These are phyloP conservation scores for Promerops cafer DNA, from an alignment of 2,113 vertebrate genomes.

Conservation along the genomic window DNA sequence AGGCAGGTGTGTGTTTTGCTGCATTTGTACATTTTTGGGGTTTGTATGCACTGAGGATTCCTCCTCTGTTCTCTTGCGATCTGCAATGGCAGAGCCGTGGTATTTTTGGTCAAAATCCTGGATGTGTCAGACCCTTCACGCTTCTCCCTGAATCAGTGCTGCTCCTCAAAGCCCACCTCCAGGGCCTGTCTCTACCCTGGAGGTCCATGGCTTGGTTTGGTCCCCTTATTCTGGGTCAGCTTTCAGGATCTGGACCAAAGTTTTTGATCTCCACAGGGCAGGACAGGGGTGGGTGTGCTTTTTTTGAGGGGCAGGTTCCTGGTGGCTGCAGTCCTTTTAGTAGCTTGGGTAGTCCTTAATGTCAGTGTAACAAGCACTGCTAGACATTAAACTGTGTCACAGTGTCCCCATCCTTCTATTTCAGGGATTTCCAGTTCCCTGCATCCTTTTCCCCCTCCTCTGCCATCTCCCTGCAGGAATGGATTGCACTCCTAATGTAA, in stretches of 20 bases:
- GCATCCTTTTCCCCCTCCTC: background rate
- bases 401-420: background rate
- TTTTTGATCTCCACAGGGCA: background rate
- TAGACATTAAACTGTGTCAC: background rate
- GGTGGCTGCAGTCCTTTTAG: background rate
- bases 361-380: background rate
- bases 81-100: background rate
- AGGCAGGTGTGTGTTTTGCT: background rate
- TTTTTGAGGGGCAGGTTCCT: background rate
- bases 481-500: background rate
- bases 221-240: background rate
- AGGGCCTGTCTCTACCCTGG: background rate
- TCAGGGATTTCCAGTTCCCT: background rate
- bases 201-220: background rate
- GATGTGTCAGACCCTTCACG: background rate
- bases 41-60: accelerated
- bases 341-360: background rate
- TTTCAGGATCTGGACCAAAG: background rate
- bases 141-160: background rate
- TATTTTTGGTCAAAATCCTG: background rate
- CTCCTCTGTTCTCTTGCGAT: background rate
- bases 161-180: background rate
- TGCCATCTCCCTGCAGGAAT: background rate
- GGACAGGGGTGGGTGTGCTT: background rate
- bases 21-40: background rate